phyloP scores from a whole-genome alignment of 1,140 invertebrate species.

The Cydia strobilella region DNA sequence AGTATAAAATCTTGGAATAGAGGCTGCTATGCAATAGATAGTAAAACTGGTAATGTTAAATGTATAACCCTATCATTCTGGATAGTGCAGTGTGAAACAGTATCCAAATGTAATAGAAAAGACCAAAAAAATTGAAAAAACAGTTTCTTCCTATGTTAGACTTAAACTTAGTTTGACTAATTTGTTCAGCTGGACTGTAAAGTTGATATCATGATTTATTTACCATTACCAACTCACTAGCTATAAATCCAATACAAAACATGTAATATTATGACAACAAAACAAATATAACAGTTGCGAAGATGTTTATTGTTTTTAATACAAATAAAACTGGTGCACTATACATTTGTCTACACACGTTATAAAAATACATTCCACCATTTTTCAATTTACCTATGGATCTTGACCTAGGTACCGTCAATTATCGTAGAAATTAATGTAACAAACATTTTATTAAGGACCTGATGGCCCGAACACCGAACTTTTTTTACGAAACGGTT shows the following conservation, averaged over 20 bases:
- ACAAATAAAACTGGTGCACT: background rate
- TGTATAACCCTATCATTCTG: background rate
- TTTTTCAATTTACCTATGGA: too few relatives aligned
- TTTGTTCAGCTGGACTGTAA: conserved; percentile 8
- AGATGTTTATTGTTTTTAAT: conserved; percentile 5
- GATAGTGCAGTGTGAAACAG: background rate
- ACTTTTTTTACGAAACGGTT: too few relatives aligned
- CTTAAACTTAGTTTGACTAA: background rate
- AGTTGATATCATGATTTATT: background rate
- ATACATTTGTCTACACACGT: background rate
- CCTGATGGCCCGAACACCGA: too few relatives aligned
- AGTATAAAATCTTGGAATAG: background rate
- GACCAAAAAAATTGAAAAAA: background rate
- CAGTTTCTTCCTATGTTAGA: too few relatives aligned
- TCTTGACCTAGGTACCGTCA: too few relatives aligned
- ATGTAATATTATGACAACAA: conserved; percentile 1
- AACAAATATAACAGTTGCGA: conserved; percentile 14
- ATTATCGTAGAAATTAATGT: too few relatives aligned
- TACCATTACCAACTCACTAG: background rate
- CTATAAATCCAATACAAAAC: background rate
- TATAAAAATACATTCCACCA: background rate
- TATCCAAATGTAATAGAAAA: background rate
- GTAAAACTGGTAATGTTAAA: background rate
- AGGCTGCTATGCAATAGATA: background rate
- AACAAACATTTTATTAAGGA: too few relatives aligned